Evolutionary conservation across 1,140 invertebrate species (phyloP).

Genomic region (Lordiphosa mommai): DNA sequence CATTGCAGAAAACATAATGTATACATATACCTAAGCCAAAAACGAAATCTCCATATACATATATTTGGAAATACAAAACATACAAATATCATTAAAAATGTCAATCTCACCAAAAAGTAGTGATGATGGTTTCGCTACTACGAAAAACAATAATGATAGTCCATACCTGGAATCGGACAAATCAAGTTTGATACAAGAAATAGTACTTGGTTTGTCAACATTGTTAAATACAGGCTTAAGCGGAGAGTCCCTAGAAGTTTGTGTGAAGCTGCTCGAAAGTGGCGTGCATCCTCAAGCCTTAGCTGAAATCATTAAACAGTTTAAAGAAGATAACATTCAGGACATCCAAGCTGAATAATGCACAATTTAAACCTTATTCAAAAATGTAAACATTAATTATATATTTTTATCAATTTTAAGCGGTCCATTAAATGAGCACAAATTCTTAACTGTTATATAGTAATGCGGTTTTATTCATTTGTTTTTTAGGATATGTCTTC

Average conservation of each 20-base stretch:
- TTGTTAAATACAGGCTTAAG: conserved; percentile 10
- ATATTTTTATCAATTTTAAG: too few relatives aligned
- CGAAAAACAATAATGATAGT: not conserved
- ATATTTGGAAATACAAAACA: too few relatives aligned
- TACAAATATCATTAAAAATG: not conserved
- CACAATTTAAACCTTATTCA: too few relatives aligned
- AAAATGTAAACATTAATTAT: too few relatives aligned
- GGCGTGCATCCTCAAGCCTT: conserved; percentile 10
- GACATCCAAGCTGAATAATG: too few relatives aligned
- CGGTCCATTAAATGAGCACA: not conserved
- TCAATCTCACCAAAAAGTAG: not conserved
- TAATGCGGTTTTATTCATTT: not conserved
- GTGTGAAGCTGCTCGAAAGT: conserved; percentile 2
- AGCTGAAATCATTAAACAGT: conserved; percentile 8
- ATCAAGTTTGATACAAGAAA: not conserved
- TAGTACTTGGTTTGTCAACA: not conserved
- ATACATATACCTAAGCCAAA: too few relatives aligned
- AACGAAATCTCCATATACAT: too few relatives aligned
- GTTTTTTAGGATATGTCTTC: conserved; percentile 60
- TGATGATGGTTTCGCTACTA: not conserved
- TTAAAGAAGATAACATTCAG: not conserved
- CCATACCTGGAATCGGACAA: not conserved
- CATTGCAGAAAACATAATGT: too few relatives aligned
- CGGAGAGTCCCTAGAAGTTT: not conserved
- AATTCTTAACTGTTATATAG: too few relatives aligned